A percentile compares a stretch with the other conserved stretches of the same genome.
Conservation (phyloP, 2,113 vertebrate species). For the Andinoacara biseriatus region DNA sequence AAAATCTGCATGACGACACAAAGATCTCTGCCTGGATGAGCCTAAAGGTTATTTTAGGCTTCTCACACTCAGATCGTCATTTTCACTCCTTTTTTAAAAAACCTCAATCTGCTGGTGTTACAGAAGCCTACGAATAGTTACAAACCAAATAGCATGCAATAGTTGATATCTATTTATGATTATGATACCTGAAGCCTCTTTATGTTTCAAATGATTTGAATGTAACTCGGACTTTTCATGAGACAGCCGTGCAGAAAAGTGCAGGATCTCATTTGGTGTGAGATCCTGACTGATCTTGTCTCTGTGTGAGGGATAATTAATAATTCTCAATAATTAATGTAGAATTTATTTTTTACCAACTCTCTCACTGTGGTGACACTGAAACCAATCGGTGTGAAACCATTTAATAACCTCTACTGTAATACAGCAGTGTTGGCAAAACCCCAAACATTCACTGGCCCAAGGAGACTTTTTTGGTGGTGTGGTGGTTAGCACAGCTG, state of each 20-base stretch:
- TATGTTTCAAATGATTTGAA: background rate
- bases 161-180: background rate
- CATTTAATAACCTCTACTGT: background rate
- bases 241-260: background rate
- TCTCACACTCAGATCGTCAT: background rate
- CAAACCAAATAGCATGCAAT: background rate
- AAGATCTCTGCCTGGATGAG: background rate
- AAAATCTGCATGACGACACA: background rate
- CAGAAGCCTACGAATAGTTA: background rate
- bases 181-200: background rate
- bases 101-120: background rate
- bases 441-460: background rate
- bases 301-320: background rate
- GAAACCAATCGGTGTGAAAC: background rate
- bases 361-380: background rate
- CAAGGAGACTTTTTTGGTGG: background rate
- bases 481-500: too few species aligned
- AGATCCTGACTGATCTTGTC: background rate
- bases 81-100: background rate
- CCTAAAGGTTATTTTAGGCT: background rate
- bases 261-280: background rate
- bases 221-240: fast-evolving
- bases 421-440: fast-evolving
- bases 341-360: background rate
- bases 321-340: background rate